phyloP scores from a whole-genome alignment of 2,888 invertebrate species.

The Invenusta paracnida region DNA sequence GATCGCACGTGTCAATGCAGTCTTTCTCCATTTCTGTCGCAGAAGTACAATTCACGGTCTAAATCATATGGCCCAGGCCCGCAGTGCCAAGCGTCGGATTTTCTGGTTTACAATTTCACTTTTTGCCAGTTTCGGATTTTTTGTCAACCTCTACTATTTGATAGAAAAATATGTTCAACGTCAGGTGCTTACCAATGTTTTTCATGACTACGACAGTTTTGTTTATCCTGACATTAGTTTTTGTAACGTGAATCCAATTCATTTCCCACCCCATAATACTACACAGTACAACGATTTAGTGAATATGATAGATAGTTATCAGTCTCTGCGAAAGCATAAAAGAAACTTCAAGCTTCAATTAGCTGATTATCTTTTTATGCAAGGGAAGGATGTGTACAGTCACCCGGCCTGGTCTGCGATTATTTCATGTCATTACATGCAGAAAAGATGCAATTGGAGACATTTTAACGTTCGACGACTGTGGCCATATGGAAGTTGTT shows the following conservation, averaged over 20 bases:
- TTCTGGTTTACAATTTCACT: constrained; percentile 42
- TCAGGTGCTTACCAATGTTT: constrained; percentile 41
- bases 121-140: constrained; percentile 39
- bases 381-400: constrained; percentile 37
- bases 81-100: constrained; percentile 35
- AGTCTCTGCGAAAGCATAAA: neutral
- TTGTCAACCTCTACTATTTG: constrained; percentile 41
- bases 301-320: neutral
- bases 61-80: constrained; percentile 44
- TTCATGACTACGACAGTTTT: constrained; percentile 40
- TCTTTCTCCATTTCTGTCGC: constrained; percentile 40
- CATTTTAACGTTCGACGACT: constrained; percentile 35
- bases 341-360: constrained; percentile 7
- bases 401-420: constrained; percentile 43
- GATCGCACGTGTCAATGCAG: neutral
- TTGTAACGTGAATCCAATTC: constrained; percentile 42
- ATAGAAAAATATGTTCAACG: constrained; percentile 41
- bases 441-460: constrained; percentile 39
- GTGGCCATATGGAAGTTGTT: constrained; percentile 42
- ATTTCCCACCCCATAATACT: constrained; percentile 42
- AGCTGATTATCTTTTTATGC: constrained; percentile 42
- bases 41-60: constrained; percentile 43
- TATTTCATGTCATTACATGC: constrained; percentile 23
- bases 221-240: constrained; percentile 42
- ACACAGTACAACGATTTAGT: neutral